phyloP scores from a whole-genome alignment of 2,888 invertebrate genomes.

The Cantharis lateralis region DNA sequence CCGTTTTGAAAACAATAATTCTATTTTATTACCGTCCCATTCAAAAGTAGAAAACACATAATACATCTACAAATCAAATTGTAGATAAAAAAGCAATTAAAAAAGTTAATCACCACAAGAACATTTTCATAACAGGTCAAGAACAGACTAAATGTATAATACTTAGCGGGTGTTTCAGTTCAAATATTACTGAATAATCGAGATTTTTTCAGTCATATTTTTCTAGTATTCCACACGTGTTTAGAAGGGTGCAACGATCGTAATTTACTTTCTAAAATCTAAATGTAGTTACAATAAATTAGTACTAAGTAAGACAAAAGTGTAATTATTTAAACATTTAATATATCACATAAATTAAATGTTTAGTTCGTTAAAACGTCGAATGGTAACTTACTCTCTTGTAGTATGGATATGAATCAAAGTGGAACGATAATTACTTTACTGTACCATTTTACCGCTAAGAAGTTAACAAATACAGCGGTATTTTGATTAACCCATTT shows the following conservation, averaged over 20 bases:
- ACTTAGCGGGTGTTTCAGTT: background rate
- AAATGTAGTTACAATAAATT: background rate
- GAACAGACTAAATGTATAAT: background rate
- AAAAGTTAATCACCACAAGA: background rate
- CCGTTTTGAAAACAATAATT: too few relatives aligned
- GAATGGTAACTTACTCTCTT: constrained; percentile 16
- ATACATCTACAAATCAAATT: background rate
- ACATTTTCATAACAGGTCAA: background rate
- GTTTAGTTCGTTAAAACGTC: background rate
- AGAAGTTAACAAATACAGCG: constrained; percentile 19
- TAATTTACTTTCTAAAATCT: background rate
- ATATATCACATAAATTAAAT: background rate
- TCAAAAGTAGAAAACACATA: background rate
- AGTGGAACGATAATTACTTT: constrained; percentile 29
- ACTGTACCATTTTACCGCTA: constrained; percentile 29
- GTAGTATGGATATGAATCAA: constrained; percentile 20
- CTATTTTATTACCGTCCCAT: background rate
- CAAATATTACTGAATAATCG: background rate
- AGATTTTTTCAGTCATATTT: background rate
- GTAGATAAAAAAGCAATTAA: background rate
- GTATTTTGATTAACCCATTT: constrained; percentile 3
- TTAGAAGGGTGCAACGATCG: background rate
- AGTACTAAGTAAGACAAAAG: background rate
- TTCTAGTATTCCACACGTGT: background rate
- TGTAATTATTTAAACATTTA: background rate